Conservation (phyloP, 2,113 vertebrate species). For the Ageneiosus marmoratus region DNA sequence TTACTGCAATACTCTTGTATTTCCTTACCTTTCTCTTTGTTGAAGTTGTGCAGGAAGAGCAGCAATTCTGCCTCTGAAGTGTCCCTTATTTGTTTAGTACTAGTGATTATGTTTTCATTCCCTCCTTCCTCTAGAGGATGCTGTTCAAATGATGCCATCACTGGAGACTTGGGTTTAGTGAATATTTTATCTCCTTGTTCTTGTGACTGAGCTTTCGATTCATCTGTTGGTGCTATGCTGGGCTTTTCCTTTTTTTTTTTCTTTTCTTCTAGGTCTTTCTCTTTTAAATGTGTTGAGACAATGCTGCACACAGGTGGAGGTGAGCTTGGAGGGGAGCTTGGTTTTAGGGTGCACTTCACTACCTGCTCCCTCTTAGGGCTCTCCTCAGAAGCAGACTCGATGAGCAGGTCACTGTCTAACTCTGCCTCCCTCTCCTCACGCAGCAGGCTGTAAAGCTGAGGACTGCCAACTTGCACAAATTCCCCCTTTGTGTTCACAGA, state of each 20-base stretch:
- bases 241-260: conserved; percentile 67
- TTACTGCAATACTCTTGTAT: not conserved
- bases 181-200: conserved; percentile 46
- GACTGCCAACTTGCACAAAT: conserved; percentile 80
- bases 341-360: conserved; percentile 75
- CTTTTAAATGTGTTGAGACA: conserved; percentile 20
- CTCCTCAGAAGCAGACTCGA: conserved; percentile 95
- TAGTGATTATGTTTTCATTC: conserved; percentile 54
- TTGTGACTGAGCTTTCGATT: not conserved
- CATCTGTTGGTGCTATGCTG: not conserved
- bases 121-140: conserved; percentile 61
- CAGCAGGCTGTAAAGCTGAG: conserved; percentile 90
- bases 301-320: conserved; percentile 40
- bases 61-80: conserved; percentile 61
- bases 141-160: conserved; percentile 67
- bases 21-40: conserved; percentile 84
- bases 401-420: conserved; percentile 96
- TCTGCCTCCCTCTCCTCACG: conserved; percentile 94
- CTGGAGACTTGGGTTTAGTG: conserved; percentile 73
- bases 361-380: conserved; percentile 95
- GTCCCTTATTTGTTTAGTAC: conserved; percentile 51
- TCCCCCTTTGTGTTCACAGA: conserved; percentile 76
- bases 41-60: conserved; percentile 58
- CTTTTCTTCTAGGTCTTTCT: conserved; percentile 39
- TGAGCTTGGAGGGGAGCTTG: conserved; percentile 57